Evolutionary conservation across 2,113 vertebrate genomes (phyloP), one percentile per base, ranked within the genome.

Genomic region (Brachyistius frenatus): DNA sequence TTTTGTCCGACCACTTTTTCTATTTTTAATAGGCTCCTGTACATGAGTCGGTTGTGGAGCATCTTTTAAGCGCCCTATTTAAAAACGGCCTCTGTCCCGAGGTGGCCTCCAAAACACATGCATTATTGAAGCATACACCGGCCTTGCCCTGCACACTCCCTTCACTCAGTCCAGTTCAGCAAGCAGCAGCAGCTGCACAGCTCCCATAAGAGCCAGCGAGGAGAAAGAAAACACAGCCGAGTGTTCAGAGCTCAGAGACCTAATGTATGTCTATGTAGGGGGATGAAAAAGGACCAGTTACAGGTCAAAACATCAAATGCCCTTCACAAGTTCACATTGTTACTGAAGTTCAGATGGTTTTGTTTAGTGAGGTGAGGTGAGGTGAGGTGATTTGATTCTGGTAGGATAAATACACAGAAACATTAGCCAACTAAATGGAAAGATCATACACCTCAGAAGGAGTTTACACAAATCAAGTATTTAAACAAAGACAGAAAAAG

Each of bases 1-100:
- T 89, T 93, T 89, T 91, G 88, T 92, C 78, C 23, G 2, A 92
- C 88, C 86, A 79, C 87, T 86, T 81, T 70, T 85, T 93, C 81
- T 78, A 93, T 92, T 89, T 93, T 94, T 93, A 78, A 92, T 91
- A 79, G 61, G 50, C 79, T 93, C 81, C 76, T 76, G 86, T 89
- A 89, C 85, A 90, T 69, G 86, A 90, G 80, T 84, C 57, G 36
- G 73, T 49, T 1, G 63, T 46, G 62, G 78, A 89, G 81, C 62
- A 83, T 88, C 79, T 90, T 80, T 72, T 71, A 88, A 88, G 80
- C 71, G 16, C 30, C 84, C 84, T 88, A 80, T 88, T 83, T 88
- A 80, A 90, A 91, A 91, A 86, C 6, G 72, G 75, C 78, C 84
- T 65, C 67, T 86, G 85, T 91, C 88, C 86, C 80, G 57, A 68